A percentile compares a stretch with the other conserved stretches of the same genome.
phyloP scores from a whole-genome alignment of 2,888 invertebrate genomes.

The Argyresthia albistria region DNA sequence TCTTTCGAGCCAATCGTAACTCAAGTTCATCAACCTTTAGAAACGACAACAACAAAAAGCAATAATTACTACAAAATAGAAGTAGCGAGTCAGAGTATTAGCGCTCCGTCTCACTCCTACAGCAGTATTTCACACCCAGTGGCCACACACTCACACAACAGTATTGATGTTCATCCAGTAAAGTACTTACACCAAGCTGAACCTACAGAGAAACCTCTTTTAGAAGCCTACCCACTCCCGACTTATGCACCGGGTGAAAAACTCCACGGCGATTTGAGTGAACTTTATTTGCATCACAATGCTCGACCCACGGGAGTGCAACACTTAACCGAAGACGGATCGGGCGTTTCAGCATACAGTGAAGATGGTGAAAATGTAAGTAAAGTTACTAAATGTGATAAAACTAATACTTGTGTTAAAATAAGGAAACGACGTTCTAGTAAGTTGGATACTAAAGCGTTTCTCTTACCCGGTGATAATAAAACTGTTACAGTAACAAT shows the following conservation, averaged over 20 bases:
- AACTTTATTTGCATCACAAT: constrained; percentile 41
- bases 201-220: neutral
- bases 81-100: constrained; percentile 34
- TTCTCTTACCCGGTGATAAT: constrained; percentile 20
- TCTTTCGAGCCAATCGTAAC: neutral
- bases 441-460: constrained; percentile 33
- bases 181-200: neutral
- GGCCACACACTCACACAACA: constrained; percentile 10
- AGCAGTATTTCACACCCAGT: neutral
- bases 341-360: constrained; percentile 47
- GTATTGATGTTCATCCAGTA: constrained; percentile 10
- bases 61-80: constrained; percentile 44
- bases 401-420: neutral
- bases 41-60: constrained; percentile 32
- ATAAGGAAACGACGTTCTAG: constrained; percentile 20
- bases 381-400: constrained; percentile 17
- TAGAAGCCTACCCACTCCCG: constrained; percentile 14
- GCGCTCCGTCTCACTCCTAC: constrained; percentile 18
- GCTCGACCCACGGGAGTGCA: constrained; percentile 40
- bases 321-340: constrained; percentile 49
- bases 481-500: neutral
- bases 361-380: constrained; percentile 57
- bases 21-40: neutral
- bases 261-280: constrained; percentile 24
- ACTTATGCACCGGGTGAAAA: constrained; percentile 15